Evolutionary conservation across 2,113 vertebrate genomes (phyloP).

Genomic region (Apus apus): DNA sequence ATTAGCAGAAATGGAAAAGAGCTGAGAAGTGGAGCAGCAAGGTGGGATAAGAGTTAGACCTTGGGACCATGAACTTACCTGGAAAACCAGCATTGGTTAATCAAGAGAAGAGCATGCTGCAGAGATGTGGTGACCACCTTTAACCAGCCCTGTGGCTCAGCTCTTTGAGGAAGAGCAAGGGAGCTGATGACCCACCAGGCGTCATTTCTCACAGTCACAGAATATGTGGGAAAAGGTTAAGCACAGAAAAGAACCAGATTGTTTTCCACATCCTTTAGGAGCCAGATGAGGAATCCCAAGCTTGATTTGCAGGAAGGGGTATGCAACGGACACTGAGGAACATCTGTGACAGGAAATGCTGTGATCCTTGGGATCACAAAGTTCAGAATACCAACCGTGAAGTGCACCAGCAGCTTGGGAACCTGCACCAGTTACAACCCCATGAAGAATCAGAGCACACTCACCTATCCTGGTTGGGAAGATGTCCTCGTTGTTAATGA

Average conservation of each 20-base stretch:
- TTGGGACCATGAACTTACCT: background rate
- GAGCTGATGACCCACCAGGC: background rate
- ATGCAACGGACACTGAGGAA: background rate
- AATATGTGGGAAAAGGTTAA: background rate
- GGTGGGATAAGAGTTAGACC: background rate
- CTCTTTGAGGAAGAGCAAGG: background rate
- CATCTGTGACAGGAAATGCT: background rate
- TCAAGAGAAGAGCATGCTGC: background rate
- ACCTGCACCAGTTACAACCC: background rate
- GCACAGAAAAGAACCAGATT: background rate
- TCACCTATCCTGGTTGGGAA: constrained; percentile 97
- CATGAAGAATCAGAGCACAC: background rate
- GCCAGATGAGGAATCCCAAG: background rate
- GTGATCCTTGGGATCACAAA: fast-evolving
- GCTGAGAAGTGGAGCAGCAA: background rate
- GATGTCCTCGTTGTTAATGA: constrained; percentile 94
- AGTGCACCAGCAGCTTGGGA: background rate
- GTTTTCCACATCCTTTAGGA: background rate
- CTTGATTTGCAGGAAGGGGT: background rate
- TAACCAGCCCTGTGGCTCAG: background rate
- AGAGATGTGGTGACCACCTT: background rate
- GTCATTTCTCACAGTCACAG: background rate
- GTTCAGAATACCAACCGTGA: background rate
- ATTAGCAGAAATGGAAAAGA: background rate
- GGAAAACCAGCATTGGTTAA: background rate